Base-by-base conservation (phyloP, 2,113 vertebrate species). In the Labeo catla region DNA sequence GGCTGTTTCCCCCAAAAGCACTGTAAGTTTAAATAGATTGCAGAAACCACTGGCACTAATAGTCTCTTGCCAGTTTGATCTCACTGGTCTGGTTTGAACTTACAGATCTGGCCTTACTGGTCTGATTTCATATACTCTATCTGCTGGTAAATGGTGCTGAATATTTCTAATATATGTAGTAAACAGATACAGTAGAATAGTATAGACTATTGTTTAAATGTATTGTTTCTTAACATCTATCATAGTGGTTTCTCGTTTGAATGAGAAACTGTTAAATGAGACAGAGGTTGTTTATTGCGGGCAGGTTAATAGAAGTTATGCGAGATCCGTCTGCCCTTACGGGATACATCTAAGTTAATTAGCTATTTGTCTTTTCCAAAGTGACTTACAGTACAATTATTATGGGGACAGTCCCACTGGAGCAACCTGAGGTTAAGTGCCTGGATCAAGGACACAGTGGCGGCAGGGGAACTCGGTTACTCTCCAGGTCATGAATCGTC, bases 361-460 rank as follows among this genome's bases (percentile, higher is more conserved):
- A 73, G 82, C 12, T 59, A 73, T 84, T 73, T 84, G 66, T 84
- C 82, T 84, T 84, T 84, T 84, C 82, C 82, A 73, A 84, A 73
- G 82, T 84, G 82, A 84, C 68, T 84, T 45, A 12, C 19, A 72
- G 65, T 54, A 70, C 45, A 72, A 72, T 83, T 70, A 83, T 83
- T 72, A 70, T 8, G 8, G 13, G 63, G 49, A 84, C 28, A 73
- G 66, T 84, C 82, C 82, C 82, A 72, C 10, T 43, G 47, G 47
- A 83, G 34, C 65, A 19, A 23, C 28, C 49, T 6, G 47, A 72
- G 65, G 81, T 81, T 81, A 81, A 81, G 79, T 66, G 79, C 79
- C 79, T 81, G 8, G 61, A 81, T 83, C 81, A 83, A 83, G 65
- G 65, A 83, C 81, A 39, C 19, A 39, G n/a, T 54, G 34, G 49